These are phyloP conservation scores for Spermophilus dauricus DNA, from an alignment of 2,113 vertebrate genomes.

Conservation along the genomic window DNA sequence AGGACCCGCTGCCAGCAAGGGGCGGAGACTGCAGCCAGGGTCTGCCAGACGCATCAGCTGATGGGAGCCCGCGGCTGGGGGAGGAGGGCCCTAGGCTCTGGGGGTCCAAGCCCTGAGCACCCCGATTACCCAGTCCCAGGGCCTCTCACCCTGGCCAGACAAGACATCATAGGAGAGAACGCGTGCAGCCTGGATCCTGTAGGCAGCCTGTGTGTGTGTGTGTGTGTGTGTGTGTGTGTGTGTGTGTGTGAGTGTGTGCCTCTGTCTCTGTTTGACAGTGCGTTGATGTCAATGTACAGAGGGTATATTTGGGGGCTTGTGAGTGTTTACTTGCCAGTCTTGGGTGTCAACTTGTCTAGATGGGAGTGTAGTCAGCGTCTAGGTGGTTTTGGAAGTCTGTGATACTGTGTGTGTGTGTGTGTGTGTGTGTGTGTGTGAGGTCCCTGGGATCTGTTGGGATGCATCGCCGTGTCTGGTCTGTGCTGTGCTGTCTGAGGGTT, in stretches of 20 bases:
- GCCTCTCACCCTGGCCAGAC: not conserved
- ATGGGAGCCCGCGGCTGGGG: conserved; percentile 77
- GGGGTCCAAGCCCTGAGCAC: not conserved
- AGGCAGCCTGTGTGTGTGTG: no score
- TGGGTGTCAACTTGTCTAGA: not conserved
- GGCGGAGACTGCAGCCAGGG: conserved; percentile 83
- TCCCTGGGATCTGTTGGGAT: not conserved
- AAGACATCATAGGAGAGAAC: not conserved
- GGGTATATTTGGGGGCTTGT: not conserved
- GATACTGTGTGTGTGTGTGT: no score
- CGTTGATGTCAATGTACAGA: accelerated
- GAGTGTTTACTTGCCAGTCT: not conserved
- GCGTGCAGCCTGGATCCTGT: no score
- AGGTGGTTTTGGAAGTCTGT: not conserved
- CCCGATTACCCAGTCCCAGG: no score
- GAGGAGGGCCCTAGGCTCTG: conserved; percentile 29
- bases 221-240: not conserved
- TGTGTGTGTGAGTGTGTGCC: not conserved
- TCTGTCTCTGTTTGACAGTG: not conserved
- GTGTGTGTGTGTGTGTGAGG: no score
- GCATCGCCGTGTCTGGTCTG: not conserved
- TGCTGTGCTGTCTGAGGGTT: not conserved
- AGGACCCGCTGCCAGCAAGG: conserved; percentile 77
- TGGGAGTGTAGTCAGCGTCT: not conserved
- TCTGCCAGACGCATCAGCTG: conserved; percentile 85